Conservation (phyloP, 2,888 invertebrate species). For the Idaea straminata region DNA sequence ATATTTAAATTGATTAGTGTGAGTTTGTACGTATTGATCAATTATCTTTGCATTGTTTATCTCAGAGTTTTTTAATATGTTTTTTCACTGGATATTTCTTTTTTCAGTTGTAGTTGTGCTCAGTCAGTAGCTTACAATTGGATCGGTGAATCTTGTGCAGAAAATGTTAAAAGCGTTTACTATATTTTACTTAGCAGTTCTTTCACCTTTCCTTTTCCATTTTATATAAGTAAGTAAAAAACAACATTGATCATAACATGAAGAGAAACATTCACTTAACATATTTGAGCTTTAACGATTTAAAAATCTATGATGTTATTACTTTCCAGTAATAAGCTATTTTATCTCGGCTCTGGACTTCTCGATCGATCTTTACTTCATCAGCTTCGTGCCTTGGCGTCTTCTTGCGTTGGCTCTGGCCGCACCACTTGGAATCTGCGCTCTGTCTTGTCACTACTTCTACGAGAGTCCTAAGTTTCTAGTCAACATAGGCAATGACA, state of each 20-base stretch:
- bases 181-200: conserved; percentile 35
- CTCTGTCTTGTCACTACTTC: conserved; percentile 71
- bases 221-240: conserved; percentile 2
- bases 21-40: conserved; percentile 18
- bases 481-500: conserved; percentile 78
- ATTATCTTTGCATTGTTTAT: background rate
- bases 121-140: conserved; percentile 67
- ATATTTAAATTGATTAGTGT: conserved; percentile 22
- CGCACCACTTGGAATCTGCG: conserved; percentile 79
- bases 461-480: conserved; percentile 87
- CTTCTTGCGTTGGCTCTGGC: conserved; percentile 53
- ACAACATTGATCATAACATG: background rate
- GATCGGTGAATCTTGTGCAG: conserved; percentile 64
- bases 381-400: conserved; percentile 49
- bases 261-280: background rate
- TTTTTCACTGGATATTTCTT: background rate
- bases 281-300: background rate
- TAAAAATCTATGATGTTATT: background rate
- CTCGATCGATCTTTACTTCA: conserved; percentile 30
- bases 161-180: conserved; percentile 35
- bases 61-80: background rate
- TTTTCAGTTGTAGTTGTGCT: conserved; percentile 31
- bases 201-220: background rate
- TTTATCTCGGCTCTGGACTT: conserved; percentile 35
- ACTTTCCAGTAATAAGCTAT: conserved; percentile 32